These are phyloP conservation scores for Diphyllodes magnificus DNA, from an alignment of 2,113 vertebrate species.

Conservation along the genomic window DNA sequence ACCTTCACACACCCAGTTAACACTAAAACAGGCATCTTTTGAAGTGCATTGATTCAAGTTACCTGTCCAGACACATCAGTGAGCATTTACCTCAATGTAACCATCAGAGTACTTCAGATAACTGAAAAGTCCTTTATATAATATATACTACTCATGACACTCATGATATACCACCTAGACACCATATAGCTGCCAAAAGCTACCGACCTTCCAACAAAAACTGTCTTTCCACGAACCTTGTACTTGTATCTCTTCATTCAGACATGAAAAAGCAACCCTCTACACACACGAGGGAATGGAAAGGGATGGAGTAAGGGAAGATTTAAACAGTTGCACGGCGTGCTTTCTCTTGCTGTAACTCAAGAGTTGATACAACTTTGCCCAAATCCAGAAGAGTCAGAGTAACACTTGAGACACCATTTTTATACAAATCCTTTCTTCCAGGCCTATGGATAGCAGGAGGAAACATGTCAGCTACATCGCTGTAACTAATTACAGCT, in stretches of 20 bases:
- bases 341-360: not conserved
- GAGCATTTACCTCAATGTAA: not conserved
- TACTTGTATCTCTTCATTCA: not conserved
- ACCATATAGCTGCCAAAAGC: not conserved
- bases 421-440: not conserved
- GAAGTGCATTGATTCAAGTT: not conserved
- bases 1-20: not conserved
- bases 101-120: not conserved
- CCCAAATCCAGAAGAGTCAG: not conserved
- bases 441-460: not conserved
- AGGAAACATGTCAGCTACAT: not conserved
- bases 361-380: not conserved
- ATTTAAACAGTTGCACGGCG: not conserved
- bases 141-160: not conserved
- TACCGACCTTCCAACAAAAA: not conserved
- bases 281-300: fast-evolving
- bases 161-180: not conserved
- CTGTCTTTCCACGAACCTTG: not conserved
- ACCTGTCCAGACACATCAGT: not conserved
- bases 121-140: not conserved
- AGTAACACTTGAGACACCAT: not conserved
- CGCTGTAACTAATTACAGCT: not conserved
- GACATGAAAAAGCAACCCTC: not conserved
- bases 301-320: not conserved
- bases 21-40: not conserved